Base-by-base conservation (phyloP, 2,113 vertebrate species). In the Cettia cetti region DNA sequence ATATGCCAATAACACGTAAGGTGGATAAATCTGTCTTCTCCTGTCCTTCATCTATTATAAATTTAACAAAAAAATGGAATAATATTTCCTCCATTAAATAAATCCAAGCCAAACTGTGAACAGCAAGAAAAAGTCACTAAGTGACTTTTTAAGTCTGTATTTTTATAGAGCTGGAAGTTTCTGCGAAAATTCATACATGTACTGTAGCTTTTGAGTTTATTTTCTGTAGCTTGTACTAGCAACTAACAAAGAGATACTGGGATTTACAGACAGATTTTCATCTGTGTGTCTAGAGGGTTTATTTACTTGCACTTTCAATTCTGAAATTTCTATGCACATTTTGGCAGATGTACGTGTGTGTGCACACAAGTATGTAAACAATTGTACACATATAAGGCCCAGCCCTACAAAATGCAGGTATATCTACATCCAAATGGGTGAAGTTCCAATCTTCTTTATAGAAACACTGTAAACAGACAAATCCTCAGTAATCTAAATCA, bases 321-420 rank as follows among this genome's bases (percentile, higher is more conserved):
- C 69, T 23, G 33, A 72, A 49, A 74, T 82, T 39, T 42, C 2
- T 33, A 21, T 40, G 20, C 10, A 12, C 8, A 6, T 45, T 9
- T 27, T 92, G 60, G 42, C 10, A 7, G 30, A 40, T 24, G 9
- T 30, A 8, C 0, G 0, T 63, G 9, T 53, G 42, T 26, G 16
- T 47, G 35, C 14, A 21, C 28, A 27, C 0, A 0, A 72, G 20
- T 71, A n/a, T 9, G 2, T 52, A 21, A 49, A 37, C 9, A 8
- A n/a, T 11, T 35, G 59, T 8, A 5, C 9, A 31, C 16, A n/a
- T 12, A 4, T 42, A 66, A 88, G 69, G 19, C 31, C 65, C 45
- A 72, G 24, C 13, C 45, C 30, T 57, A 42, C 5, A 22, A 71
- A 89, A 69, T 78, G 28, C 10, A 74, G 31, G 11, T 47, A 5